A percentile compares a stretch with the other conserved stretches of the same genome.
Evolutionary conservation across 2,888 invertebrate species (phyloP).

Genomic region (Patella ulyssiponensis): DNA sequence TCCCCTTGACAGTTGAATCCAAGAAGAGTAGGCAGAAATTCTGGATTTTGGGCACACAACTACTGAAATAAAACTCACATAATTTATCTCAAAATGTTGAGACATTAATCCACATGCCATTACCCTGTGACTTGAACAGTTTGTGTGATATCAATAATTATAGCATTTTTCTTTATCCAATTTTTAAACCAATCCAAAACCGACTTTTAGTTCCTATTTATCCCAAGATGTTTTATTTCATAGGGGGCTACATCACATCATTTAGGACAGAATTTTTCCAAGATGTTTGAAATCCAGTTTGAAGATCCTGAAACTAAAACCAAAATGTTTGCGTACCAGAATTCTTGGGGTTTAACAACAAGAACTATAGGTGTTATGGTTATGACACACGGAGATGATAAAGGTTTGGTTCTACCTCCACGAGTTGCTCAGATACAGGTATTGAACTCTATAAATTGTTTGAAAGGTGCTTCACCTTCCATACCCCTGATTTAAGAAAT

Average conservation of each 20-base stretch:
- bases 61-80: no score
- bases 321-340: slow-evolving; percentile 87
- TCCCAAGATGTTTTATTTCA: background rate
- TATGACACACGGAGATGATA: slow-evolving; percentile 94
- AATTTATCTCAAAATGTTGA: no score
- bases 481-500: no score
- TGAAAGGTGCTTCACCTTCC: no score
- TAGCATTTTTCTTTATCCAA: background rate
- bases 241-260: slow-evolving; percentile 96
- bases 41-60: no score
- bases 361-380: slow-evolving; percentile 88
- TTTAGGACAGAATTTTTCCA: slow-evolving; percentile 98
- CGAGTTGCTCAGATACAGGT: slow-evolving; percentile 89
- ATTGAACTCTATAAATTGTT: slow-evolving; percentile 3
- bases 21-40: no score
- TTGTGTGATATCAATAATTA: no score
- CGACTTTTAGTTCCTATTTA: background rate
- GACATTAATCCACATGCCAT: no score
- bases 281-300: slow-evolving; percentile 97
- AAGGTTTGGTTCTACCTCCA: slow-evolving; percentile 95
- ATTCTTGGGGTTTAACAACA: slow-evolving; percentile 98
- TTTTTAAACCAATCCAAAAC: background rate
- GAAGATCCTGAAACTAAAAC: slow-evolving; percentile 90
- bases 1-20: no score
- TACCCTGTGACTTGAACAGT: no score